These are phyloP conservation scores for Mellilla xanthometata DNA, from an alignment of 2,888 invertebrate species.

Conservation along the genomic window DNA sequence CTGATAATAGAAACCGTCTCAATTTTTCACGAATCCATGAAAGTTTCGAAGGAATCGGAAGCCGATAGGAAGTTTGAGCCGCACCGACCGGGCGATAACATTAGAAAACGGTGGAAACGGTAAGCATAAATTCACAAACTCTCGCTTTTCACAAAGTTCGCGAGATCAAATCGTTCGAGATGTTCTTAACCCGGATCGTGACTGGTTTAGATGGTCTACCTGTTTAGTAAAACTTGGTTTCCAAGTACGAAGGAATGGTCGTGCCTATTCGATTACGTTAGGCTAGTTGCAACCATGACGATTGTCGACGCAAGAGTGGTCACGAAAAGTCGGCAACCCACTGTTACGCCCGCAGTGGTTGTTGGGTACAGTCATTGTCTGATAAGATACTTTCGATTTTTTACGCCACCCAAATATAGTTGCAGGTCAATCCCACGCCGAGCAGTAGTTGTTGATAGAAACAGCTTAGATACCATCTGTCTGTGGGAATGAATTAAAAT, in stretches of 20 bases:
- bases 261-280: slow-evolving; percentile 39
- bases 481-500: not conserved
- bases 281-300: slow-evolving; percentile 26
- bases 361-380: slow-evolving; percentile 27
- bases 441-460: slow-evolving; percentile 12
- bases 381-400: slow-evolving; percentile 40
- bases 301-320: slow-evolving; percentile 33
- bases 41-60: slow-evolving; percentile 28
- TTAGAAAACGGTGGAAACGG: slow-evolving; percentile 30
- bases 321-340: slow-evolving; percentile 35
- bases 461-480: slow-evolving; percentile 10
- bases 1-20: slow-evolving; percentile 6
- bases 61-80: slow-evolving; percentile 23
- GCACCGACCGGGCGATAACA: slow-evolving; percentile 27
- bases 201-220: slow-evolving; percentile 30
- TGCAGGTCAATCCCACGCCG: slow-evolving; percentile 25
- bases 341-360: slow-evolving; percentile 18
- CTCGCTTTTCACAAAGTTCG: slow-evolving; percentile 31
- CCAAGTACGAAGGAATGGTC: slow-evolving; percentile 16
- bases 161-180: slow-evolving; percentile 25
- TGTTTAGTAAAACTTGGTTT: slow-evolving; percentile 33
- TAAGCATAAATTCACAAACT: slow-evolving; percentile 30
- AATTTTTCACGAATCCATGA: slow-evolving; percentile 21
- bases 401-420: slow-evolving; percentile 38
- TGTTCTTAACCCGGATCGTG: slow-evolving; percentile 37